Evolutionary conservation across 2,113 vertebrate species (phyloP).

Genomic region (Hirundichthys speculiger): DNA sequence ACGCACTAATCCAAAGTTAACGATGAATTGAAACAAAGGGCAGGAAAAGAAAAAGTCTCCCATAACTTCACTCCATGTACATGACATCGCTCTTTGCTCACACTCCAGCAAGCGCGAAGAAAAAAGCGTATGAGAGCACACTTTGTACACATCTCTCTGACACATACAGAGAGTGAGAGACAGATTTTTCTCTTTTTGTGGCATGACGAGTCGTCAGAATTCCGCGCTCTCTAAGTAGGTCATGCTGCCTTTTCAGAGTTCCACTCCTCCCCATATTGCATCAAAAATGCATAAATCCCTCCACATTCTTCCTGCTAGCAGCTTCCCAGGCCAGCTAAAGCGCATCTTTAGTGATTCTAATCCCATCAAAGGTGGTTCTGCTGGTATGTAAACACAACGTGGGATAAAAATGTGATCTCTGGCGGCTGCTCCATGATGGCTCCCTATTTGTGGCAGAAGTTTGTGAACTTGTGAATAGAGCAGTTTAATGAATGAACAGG

Average conservation of each 20-base stretch:
- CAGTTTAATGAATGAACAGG: slow-evolving; percentile 2
- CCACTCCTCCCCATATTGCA: slow-evolving; percentile 75
- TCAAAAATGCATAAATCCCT: slow-evolving; percentile 82
- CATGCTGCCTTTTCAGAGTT: slow-evolving; percentile 75
- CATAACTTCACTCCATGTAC: slow-evolving; percentile 8
- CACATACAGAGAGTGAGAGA: slow-evolving; percentile 38
- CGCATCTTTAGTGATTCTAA: slow-evolving; percentile 71
- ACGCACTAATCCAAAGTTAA: slow-evolving; percentile 32
- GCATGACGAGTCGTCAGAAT: slow-evolving; percentile 69
- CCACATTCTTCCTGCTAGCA: slow-evolving; percentile 69
- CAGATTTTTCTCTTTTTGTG: slow-evolving; percentile 63
- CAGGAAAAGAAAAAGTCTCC: slow-evolving; percentile 11
- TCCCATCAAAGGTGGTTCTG: slow-evolving; percentile 75
- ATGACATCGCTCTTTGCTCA: not conserved
- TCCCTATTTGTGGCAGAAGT: not conserved
- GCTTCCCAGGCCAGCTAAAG: slow-evolving; percentile 65
- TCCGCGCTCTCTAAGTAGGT: slow-evolving; percentile 79
- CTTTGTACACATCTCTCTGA: slow-evolving; percentile 43
- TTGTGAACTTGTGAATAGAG: slow-evolving; percentile 17
- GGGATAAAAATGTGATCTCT: slow-evolving; percentile 55
- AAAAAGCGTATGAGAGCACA: slow-evolving; percentile 5
- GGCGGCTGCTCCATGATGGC: slow-evolving; percentile 28
- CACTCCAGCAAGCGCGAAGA: slow-evolving; percentile 27
- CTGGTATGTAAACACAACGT: slow-evolving; percentile 66
- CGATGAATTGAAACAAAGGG: slow-evolving; percentile 5